Conservation (phyloP, 2,797 vertebrate genomes). For the Xenopus petersii region DNA sequence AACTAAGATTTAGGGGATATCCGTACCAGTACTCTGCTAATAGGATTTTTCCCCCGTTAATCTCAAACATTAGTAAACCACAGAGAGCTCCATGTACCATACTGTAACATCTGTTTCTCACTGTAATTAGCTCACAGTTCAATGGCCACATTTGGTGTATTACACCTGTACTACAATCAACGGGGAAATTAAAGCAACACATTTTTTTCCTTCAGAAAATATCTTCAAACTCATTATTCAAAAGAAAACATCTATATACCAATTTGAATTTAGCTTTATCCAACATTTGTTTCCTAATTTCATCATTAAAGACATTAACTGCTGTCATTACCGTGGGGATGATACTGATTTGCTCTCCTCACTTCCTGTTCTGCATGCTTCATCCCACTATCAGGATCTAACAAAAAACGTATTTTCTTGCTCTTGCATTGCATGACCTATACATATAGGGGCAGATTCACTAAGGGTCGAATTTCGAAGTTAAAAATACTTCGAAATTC, state of each 20-base stretch:
- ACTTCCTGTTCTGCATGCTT: too few relatives aligned
- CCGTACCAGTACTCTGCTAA: conserved; percentile 23
- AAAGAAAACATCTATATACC: conserved; percentile 56
- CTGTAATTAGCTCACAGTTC: conserved; percentile 75
- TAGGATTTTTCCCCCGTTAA: conserved; percentile 28
- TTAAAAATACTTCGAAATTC: too few relatives aligned
- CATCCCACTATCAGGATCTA: too few relatives aligned
- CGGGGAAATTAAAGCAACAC: conserved; percentile 64
- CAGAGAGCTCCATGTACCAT: conserved; percentile 49
- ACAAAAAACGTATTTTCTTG: too few relatives aligned
- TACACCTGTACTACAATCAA: conserved; percentile 67
- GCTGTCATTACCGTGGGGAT: too few relatives aligned
- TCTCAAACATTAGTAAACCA: conserved; percentile 41
- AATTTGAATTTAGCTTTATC: too few relatives aligned
- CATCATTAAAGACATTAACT: too few relatives aligned
- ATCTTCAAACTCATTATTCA: conserved; percentile 66
- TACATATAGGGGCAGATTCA: too few relatives aligned
- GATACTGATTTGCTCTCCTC: too few relatives aligned
- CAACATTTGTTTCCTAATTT: too few relatives aligned
- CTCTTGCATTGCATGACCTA: too few relatives aligned
- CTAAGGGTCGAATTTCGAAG: too few relatives aligned
- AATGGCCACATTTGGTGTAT: conserved; percentile 64
- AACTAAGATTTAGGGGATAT: conserved; percentile 15
- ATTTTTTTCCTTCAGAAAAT: conserved; percentile 52
- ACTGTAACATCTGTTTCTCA: conserved; percentile 70